A percentile compares a stretch with the other conserved stretches of the same genome.
phyloP scores from a whole-genome alignment of 2,888 invertebrate species.

The Tenthredo distinguenda region DNA sequence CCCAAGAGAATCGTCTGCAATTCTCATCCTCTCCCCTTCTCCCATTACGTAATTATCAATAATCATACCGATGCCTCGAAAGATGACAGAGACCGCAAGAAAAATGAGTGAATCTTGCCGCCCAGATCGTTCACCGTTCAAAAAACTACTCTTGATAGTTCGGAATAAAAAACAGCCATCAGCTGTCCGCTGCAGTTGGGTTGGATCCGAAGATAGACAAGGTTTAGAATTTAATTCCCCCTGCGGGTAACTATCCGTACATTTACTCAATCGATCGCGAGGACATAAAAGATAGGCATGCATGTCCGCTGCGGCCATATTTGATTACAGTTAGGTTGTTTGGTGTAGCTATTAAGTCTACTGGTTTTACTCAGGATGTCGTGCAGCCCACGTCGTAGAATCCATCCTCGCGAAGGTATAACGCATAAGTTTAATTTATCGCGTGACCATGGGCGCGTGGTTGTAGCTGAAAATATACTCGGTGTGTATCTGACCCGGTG shows the following conservation, averaged over 20 bases:
- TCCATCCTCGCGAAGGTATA: slow-evolving; percentile 10
- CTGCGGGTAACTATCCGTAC: background rate
- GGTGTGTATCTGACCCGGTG: background rate
- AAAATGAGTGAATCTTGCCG: background rate
- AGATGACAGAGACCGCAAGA: slow-evolving; percentile 7
- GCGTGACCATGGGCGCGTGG: slow-evolving; percentile 12
- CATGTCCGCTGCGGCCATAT: slow-evolving; percentile 39
- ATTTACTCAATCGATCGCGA: slow-evolving; percentile 15
- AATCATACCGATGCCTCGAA: slow-evolving; percentile 55
- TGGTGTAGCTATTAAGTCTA: slow-evolving; percentile 26
- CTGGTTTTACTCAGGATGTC: slow-evolving; percentile 40
- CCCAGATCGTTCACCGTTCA: background rate
- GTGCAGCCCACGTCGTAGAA: background rate
- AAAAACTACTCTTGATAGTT: background rate
- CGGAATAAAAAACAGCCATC: background rate
- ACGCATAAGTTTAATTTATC: slow-evolving; percentile 9
- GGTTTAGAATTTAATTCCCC: background rate
- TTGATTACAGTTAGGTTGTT: slow-evolving; percentile 31
- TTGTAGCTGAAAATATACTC: background rate
- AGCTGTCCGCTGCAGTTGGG: background rate
- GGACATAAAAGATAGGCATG: slow-evolving; percentile 33
- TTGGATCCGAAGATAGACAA: background rate
- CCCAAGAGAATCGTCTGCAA: slow-evolving; percentile 22
- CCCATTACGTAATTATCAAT: slow-evolving; percentile 66
- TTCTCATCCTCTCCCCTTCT: background rate